Base-by-base conservation (phyloP, 2,113 vertebrate species). In the Dipodomys merriami region DNA sequence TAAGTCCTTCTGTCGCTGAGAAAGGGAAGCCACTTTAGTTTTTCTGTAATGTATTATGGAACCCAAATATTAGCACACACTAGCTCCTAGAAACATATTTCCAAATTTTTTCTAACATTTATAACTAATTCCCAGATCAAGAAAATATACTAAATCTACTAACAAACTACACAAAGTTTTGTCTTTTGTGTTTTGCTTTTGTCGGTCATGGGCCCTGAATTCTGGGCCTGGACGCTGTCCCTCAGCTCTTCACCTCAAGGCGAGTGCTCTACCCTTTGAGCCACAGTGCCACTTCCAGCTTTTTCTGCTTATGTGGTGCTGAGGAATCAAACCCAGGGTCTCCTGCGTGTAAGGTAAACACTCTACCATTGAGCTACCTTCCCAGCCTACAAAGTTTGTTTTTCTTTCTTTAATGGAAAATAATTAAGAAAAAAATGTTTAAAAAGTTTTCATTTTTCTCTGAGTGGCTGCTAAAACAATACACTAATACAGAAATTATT, bases 401-500 rank as follows among this genome's bases (percentile, higher is more conserved):
- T 39, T 39, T 39, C 39, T 39, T 39, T 39, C 39, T 91, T 96
- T 95, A 94, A 84, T 93, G 71, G 87, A 73, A 96, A 95, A 94
- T 81, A 86, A 96, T 95, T 91, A 91, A 22, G 90, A 65, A 85
- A 96, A 96, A 94, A 93, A 94, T 60, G 90, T 81, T 83, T 88
- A 91, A 93, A 33, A 62, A 93, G 93, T 95, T 95, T 85, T 86
- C 53, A 57, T 57, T 57, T 95, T 46, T 93, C 80, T 93, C 90
- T 93, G 86, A 93, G 82, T 86, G 78, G 62, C 91, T 79, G 67
- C 76, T 60, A 68, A 82, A 83, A 72, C 93, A 15, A 18, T 94
- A 79, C 94, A 78, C 62, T 93, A 79, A 94, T 90, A 93, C 35
- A 93, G 95, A 92, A 95, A 90, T 87, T 89, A 94, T 93, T 96